Base-by-base conservation (phyloP, 1,140 invertebrate species). In the Drosophila mayri region DNA sequence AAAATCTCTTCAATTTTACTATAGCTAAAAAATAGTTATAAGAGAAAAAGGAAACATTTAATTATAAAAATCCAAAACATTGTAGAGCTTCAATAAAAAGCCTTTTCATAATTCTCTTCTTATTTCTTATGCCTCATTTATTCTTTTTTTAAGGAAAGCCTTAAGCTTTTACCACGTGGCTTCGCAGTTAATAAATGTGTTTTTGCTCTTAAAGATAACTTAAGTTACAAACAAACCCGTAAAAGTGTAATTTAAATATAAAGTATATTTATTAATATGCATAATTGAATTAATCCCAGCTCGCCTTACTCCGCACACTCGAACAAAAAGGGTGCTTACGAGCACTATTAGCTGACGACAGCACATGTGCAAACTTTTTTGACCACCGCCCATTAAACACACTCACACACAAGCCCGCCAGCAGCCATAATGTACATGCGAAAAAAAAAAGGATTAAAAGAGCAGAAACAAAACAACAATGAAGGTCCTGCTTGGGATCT, bases 311-410 rank as follows among this genome's bases (percentile, higher is more conserved):
- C 49, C 25, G 1, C 14, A 43, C 52, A 43, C n/a, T 59, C 18
- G 14, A 18, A 25, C 28, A 43, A 65, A 64, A 44, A 65, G 40
- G 43, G 11, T 16, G 58, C 63, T 62, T 41, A 65, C 57, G 61
- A 63, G 63, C 58, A 63, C 32, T 63, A 65, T 65, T 65, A 65
- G 63, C 63, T 37, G 32, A 65, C 40, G 41, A 46, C 63, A 65
- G 63, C 58, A 65, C 60, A 65, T 59, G 63, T 63, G 63, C 59
- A 10, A 62, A 63, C 63, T 65, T 63, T 65, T 65, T 63, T 44
- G 63, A 65, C 63, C 63, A 44, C 63, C 63, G 43, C 57, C 60
- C 63, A 28, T 65, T 61, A 74, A 50, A 52, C 46, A 54, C 44
- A 52, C 54, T 38, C 38, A 61, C 35, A n/a, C 47, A 40, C 22